These are phyloP conservation scores for Protophormia terraenovae DNA, from an alignment of 2,888 invertebrate genomes.

Conservation along the genomic window DNA sequence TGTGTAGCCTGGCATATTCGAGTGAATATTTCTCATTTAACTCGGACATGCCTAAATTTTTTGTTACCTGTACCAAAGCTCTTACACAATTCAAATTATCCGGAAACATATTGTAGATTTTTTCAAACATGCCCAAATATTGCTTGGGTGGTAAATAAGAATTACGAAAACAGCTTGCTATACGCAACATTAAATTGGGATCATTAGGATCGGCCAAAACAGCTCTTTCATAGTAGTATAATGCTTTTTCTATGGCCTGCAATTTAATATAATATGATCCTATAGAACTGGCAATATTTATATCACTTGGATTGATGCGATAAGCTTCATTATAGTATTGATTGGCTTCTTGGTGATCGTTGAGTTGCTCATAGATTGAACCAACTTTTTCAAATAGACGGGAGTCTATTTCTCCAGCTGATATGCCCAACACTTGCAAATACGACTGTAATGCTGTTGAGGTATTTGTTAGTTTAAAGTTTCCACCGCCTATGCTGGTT, in stretches of 20 bases:
- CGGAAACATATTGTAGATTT: constrained; percentile 92
- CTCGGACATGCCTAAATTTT: constrained; percentile 91
- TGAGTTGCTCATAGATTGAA: constrained; percentile 92
- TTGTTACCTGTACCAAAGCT: constrained; percentile 81
- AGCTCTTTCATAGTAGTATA: constrained; percentile 91
- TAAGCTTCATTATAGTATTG: constrained; percentile 80
- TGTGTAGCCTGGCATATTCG: constrained; percentile 89
- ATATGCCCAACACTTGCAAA: constrained; percentile 89
- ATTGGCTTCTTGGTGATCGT: constrained; percentile 93
- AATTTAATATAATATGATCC: constrained; percentile 94
- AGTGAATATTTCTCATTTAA: constrained; percentile 89
- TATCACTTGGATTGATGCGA: constrained; percentile 79
- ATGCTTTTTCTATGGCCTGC: constrained; percentile 93
- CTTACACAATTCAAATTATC: constrained; percentile 97
- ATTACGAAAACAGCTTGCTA: constrained; percentile 91
- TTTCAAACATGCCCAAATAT: constrained; percentile 80
- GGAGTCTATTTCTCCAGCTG: constrained; percentile 93
- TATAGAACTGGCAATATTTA: constrained; percentile 91
- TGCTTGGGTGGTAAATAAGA: constrained; percentile 86
- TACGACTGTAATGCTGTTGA: constrained; percentile 86
- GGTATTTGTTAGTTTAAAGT: constrained; percentile 67
- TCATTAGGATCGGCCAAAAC: constrained; percentile 89
- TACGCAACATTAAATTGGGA: constrained; percentile 92
- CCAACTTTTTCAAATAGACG: constrained; percentile 94
- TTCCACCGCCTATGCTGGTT: constrained; percentile 52